phyloP scores from a whole-genome alignment of 1,140 invertebrate genomes.

The Dryas iulia region DNA sequence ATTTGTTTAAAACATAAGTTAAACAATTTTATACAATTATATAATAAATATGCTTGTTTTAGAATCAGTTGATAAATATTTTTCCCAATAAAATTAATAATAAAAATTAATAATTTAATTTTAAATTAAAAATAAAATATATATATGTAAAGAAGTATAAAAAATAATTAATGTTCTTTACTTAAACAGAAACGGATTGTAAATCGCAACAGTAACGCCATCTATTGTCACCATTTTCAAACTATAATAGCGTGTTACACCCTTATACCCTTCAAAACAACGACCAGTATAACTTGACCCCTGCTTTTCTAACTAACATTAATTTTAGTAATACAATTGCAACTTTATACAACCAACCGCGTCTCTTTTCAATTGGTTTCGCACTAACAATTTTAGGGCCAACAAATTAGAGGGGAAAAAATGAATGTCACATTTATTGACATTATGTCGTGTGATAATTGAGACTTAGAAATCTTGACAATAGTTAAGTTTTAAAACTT shows the following conservation, averaged over 20 bases:
- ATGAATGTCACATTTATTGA: slow-evolving; percentile 71
- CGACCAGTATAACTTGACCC: slow-evolving; percentile 45
- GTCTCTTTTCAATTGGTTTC: slow-evolving; percentile 37
- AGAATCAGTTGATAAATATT: background rate
- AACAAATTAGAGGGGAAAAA: slow-evolving; percentile 73
- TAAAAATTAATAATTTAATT: background rate
- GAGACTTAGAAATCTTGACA: slow-evolving; percentile 67
- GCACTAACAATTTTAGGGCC: slow-evolving; percentile 62
- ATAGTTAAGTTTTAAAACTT: slow-evolving; percentile 61
- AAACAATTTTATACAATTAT: background rate
- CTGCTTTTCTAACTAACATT: slow-evolving; percentile 19
- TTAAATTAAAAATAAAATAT: background rate
- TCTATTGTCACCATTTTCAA: slow-evolving; percentile 45
- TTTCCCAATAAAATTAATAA: background rate
- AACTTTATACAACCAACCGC: slow-evolving; percentile 1
- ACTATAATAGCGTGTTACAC: slow-evolving; percentile 49
- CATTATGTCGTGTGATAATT: slow-evolving; percentile 70
- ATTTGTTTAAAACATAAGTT: background rate
- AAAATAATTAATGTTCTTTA: slow-evolving; percentile 5
- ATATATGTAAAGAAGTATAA: background rate
- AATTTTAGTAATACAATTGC: slow-evolving; percentile 17
- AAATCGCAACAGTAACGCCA: slow-evolving; percentile 39
- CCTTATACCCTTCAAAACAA: slow-evolving; percentile 56
- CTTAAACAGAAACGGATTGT: slow-evolving; percentile 40
- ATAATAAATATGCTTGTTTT: background rate